phyloP scores from a whole-genome alignment of 92 coral and sea anemone species.

The Pocillopora meandrina region DNA sequence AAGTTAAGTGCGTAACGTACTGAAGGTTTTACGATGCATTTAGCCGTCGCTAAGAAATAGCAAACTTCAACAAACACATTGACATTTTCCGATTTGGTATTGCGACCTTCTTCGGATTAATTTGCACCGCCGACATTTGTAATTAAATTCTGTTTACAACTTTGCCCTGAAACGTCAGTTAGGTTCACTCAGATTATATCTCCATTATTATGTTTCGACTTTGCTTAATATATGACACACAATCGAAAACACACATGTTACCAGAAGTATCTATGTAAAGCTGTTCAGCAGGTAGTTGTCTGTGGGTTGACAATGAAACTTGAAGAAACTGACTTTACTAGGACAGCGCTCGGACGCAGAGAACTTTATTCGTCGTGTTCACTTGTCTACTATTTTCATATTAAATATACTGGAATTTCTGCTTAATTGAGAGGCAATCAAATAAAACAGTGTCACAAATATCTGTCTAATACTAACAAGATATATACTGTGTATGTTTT shows the following conservation, averaged over 20 bases:
- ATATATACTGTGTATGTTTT: neutral
- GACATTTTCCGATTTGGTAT: neutral
- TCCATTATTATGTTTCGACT: neutral
- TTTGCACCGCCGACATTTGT: neutral
- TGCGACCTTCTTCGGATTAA: neutral
- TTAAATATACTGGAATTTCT: neutral
- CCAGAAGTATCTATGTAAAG: too few species aligned
- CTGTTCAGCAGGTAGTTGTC: too few species aligned
- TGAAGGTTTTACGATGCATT: neutral
- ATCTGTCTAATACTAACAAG: neutral
- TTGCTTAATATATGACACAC: neutral
- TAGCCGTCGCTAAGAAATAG: neutral
- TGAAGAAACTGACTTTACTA: neutral
- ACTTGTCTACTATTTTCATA: neutral
- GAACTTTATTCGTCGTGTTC: neutral
- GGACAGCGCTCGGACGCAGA: neutral
- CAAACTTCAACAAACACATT: slow-evolving; percentile 4
- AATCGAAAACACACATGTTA: too few species aligned
- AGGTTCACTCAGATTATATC: neutral
- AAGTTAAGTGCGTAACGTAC: neutral
- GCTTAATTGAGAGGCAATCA: neutral
- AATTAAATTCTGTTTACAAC: neutral
- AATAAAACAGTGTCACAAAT: neutral
- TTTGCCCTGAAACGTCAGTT: neutral
- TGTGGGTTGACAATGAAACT: too few species aligned